phyloP scores from a whole-genome alignment of 2,113 vertebrate genomes.

The Odontesthes bonariensis region DNA sequence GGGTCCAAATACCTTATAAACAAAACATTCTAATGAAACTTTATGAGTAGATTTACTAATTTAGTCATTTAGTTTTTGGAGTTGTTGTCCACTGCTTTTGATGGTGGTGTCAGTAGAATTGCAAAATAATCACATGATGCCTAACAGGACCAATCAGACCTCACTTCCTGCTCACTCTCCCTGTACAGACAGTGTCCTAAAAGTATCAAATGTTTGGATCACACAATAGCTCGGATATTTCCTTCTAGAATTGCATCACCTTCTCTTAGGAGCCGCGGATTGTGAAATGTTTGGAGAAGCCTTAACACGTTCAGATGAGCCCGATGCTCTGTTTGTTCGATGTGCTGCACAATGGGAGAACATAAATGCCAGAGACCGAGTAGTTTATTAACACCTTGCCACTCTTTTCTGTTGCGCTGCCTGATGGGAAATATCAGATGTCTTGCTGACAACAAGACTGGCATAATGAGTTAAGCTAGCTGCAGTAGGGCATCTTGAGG shows the following conservation, averaged over 20 bases:
- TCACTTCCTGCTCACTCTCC: background rate
- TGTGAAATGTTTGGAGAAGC: slow-evolving; percentile 35
- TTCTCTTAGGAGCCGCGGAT: slow-evolving; percentile 18
- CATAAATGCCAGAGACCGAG: slow-evolving; percentile 25
- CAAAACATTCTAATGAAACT: background rate
- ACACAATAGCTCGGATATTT: slow-evolving; percentile 3
- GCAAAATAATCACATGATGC: slow-evolving; percentile 1
- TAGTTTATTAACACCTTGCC: slow-evolving; percentile 51
- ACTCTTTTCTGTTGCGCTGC: slow-evolving; percentile 22
- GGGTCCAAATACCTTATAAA: background rate
- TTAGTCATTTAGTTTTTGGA: background rate
- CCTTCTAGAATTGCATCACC: slow-evolving; percentile 15
- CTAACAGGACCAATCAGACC: slow-evolving; percentile 8
- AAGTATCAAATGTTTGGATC: slow-evolving; percentile 17
- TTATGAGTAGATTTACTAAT: background rate
- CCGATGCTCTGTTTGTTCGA: slow-evolving; percentile 33
- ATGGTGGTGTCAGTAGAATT: background rate
- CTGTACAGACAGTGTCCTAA: background rate
- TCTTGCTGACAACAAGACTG: slow-evolving; percentile 23
- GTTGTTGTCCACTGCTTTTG: background rate
- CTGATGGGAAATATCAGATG: slow-evolving; percentile 49
- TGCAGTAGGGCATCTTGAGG: background rate
- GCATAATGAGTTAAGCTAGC: slow-evolving; percentile 22
- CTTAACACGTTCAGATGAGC: slow-evolving; percentile 12
- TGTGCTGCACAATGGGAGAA: slow-evolving; percentile 14